phyloP scores from a whole-genome alignment of 2,797 vertebrate genomes.

The Anableps anableps region DNA sequence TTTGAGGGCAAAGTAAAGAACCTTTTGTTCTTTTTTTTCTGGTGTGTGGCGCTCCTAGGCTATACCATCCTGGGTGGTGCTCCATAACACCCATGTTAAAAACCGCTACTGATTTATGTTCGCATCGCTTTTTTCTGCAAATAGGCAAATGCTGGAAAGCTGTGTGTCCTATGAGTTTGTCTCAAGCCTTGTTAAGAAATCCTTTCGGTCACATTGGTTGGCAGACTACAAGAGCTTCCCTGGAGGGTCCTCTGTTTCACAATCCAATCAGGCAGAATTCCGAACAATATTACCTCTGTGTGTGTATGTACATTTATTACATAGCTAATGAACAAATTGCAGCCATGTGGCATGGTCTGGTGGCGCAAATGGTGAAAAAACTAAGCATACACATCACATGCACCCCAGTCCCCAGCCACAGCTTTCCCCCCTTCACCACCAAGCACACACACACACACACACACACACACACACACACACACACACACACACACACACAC shows the following conservation, averaged over 20 bases:
- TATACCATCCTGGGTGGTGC: background rate
- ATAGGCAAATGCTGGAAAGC: constrained; percentile 43
- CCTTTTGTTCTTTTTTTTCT: background rate
- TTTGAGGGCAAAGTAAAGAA: background rate
- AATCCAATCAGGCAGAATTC: constrained; percentile 79
- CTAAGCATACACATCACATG: constrained; percentile 25
- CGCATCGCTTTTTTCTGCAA: constrained; percentile 18
- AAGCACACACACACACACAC: constrained; percentile 39
- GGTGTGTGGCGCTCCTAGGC: background rate
- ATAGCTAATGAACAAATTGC: constrained; percentile 86
- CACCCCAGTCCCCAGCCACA: constrained; percentile 47
- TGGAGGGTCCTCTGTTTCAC: constrained; percentile 74
- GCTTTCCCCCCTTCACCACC: constrained; percentile 53
- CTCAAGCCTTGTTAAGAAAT: constrained; percentile 65
- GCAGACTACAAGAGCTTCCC: constrained; percentile 75
- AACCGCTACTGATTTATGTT: constrained; percentile 13
- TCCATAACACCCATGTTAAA: background rate
- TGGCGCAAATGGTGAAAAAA: constrained; percentile 57
- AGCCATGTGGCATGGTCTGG: constrained; percentile 82
- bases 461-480: constrained; percentile 48
- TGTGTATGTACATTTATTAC: constrained; percentile 83
- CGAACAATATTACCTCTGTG: constrained; percentile 82
- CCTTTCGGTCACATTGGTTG: constrained; percentile 73
- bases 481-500: constrained; percentile 58
- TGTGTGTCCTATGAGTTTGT: constrained; percentile 38